Percentiles rank a stretch among this genome's conserved stretches.
Conservation (phyloP, 2,888 invertebrate genomes). For the Xiphydria camelus region DNA sequence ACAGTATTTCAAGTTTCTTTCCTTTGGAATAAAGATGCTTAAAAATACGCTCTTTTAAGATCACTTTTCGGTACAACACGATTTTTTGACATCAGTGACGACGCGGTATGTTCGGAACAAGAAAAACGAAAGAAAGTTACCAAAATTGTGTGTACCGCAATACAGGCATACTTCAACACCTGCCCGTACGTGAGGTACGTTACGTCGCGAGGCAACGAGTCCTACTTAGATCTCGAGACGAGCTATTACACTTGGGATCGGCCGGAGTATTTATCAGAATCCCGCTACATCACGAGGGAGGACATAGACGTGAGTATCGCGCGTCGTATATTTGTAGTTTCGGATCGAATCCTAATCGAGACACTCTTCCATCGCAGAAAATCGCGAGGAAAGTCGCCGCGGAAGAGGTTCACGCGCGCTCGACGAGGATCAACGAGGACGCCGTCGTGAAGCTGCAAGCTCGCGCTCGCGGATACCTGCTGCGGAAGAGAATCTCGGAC, state of each 20-base stretch:
- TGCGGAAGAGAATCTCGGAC: slow-evolving; percentile 59
- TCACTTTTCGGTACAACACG: no score
- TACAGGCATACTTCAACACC: no score
- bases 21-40: no score
- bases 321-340: not conserved
- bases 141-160: no score
- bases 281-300: slow-evolving; percentile 39
- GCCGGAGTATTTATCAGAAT: slow-evolving; percentile 37
- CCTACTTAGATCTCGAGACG: slow-evolving; percentile 43
- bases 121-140: no score
- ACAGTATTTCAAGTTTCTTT: no score
- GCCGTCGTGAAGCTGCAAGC: slow-evolving; percentile 65
- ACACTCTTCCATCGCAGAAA: slow-evolving; percentile 50
- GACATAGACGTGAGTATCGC: slow-evolving; percentile 45
- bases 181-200: slow-evolving; percentile 40
- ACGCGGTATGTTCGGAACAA: no score
- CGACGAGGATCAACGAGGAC: slow-evolving; percentile 55
- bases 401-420: slow-evolving; percentile 51
- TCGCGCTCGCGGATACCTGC: slow-evolving; percentile 64
- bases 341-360: not conserved
- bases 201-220: slow-evolving; percentile 37
- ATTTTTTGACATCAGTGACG: not conserved
- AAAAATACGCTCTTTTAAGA: no score
- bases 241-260: slow-evolving; percentile 46
- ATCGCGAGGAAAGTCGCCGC: slow-evolving; percentile 59